phyloP scores from a whole-genome alignment of 2,888 invertebrate genomes.

The Leptopilina myrica region DNA sequence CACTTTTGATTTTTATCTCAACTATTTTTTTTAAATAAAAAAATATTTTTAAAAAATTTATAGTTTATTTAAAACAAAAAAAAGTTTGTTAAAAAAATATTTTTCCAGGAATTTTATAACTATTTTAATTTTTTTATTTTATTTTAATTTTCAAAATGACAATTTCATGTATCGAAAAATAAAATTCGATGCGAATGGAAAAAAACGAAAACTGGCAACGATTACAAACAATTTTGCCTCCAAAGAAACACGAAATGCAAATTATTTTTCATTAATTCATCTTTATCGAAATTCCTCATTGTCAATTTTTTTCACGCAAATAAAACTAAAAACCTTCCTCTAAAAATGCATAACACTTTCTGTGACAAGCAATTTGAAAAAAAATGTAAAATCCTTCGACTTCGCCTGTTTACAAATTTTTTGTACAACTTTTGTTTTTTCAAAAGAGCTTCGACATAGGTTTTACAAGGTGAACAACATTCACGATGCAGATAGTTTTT shows the following conservation, averaged over 20 bases:
- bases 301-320: not conserved
- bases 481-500: slow-evolving; percentile 52
- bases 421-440: slow-evolving; percentile 35
- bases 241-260: slow-evolving; percentile 20
- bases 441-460: slow-evolving; percentile 44
- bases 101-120: too few species aligned
- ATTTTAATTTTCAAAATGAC: too few species aligned
- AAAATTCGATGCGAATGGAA: too few species aligned
- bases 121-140: too few species aligned
- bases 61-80: too few species aligned
- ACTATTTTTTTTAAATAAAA: too few species aligned
- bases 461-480: slow-evolving; percentile 66
- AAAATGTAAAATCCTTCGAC: not conserved
- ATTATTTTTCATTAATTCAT: slow-evolving; percentile 4
- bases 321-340: not conserved
- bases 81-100: too few species aligned
- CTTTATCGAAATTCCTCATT: not conserved
- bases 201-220: not conserved
- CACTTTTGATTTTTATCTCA: too few species aligned
- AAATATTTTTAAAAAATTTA: too few species aligned
- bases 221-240: too few species aligned
- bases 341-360: not conserved
- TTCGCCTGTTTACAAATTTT: slow-evolving; percentile 15
- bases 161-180: too few species aligned
- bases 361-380: not conserved